Evolutionary conservation across 1,140 invertebrate species (phyloP).

Genomic region (Hycleus cichorii): DNA sequence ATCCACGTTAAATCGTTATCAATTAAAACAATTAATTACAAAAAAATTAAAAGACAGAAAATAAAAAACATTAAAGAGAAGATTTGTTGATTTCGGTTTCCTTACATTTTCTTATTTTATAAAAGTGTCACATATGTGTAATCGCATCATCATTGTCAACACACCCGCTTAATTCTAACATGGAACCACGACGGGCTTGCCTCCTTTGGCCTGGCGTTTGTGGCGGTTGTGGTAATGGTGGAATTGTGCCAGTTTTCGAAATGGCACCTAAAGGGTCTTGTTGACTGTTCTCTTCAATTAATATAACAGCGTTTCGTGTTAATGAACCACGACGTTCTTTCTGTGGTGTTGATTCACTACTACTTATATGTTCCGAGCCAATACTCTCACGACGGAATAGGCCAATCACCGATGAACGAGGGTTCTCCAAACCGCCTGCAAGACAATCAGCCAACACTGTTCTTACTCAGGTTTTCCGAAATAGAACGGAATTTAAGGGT

Average conservation of each 20-base stretch:
- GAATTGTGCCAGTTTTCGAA: conserved; percentile 17
- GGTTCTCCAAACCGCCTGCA: conserved; percentile 60
- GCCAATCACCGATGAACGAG: conserved; percentile 64
- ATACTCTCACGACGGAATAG: conserved; percentile 60
- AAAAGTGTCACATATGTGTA: conserved; percentile 31
- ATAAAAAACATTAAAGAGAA: background rate
- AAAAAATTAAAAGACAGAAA: background rate
- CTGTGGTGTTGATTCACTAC: conserved; percentile 42
- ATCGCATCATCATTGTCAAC: conserved; percentile 37
- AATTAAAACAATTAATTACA: background rate
- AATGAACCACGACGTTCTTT: conserved; percentile 38
- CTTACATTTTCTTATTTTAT: conserved; percentile 31
- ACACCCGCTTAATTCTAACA: conserved; percentile 61
- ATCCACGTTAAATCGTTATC: background rate
- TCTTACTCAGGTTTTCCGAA: too few species aligned
- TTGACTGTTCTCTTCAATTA: conserved; percentile 47
- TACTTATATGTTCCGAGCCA: conserved; percentile 44
- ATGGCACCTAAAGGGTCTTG: conserved; percentile 47
- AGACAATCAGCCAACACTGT: background rate
- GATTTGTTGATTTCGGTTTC: conserved; percentile 4
- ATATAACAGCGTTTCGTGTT: conserved; percentile 43
- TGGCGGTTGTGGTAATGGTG: conserved; percentile 37
- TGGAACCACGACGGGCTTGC: conserved; percentile 56
- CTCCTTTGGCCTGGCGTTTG: conserved; percentile 49
- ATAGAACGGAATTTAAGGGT: too few species aligned